Evolutionary conservation across 2,797 vertebrate species (phyloP), one percentile per base, ranked within the genome.

Genomic region (Numenius phaeopus): DNA sequence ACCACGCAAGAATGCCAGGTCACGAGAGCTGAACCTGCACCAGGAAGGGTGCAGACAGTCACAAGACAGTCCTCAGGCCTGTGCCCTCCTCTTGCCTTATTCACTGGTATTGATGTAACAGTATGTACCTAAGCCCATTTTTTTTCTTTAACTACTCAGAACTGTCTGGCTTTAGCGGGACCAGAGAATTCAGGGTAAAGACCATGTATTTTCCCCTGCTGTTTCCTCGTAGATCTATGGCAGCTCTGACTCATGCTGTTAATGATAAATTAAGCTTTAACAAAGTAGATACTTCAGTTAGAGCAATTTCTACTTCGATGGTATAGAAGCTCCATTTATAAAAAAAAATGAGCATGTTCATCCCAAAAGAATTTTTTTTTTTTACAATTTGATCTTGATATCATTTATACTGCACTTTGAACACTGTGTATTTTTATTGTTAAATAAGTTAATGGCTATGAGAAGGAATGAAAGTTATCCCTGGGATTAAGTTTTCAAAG

Each of bases 231-330:
- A 92, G 50, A 71, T 9, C 62, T 69, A 12, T 37, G 17, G 15
- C 30, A 78, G 27, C 17, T 93, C 71, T 96, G 90, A 94, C 71
- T 96, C 78, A 85, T 75, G 17, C 16, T 58, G 75, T 78, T 87
- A 93, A 91, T 71, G 59, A 93, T 62, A 87, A 89, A 96, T 73
- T 70, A 83, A 82, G 52, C 6, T 96, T 85, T 91, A 80, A 80
- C 18, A 1, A 91, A 89, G 40, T 32, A 83, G 39, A 67, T 47
- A 85, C n/a, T 80, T 87, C 57, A 67, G 26, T 67, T 61, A 78
- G 47, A 85, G 24, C 3, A 87, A 54, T 87, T 94, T 85, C 67
- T 52, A 4, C 47, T 65, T 90, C 46, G 65, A 27, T 79, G 24
- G 18, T 82, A 70, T 13, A 42, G 7, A 82, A 4, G 2, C 20